These are phyloP conservation scores for Drosophila aff. DNA, from an alignment of 1,140 invertebrate genomes.

Conservation along the genomic window DNA sequence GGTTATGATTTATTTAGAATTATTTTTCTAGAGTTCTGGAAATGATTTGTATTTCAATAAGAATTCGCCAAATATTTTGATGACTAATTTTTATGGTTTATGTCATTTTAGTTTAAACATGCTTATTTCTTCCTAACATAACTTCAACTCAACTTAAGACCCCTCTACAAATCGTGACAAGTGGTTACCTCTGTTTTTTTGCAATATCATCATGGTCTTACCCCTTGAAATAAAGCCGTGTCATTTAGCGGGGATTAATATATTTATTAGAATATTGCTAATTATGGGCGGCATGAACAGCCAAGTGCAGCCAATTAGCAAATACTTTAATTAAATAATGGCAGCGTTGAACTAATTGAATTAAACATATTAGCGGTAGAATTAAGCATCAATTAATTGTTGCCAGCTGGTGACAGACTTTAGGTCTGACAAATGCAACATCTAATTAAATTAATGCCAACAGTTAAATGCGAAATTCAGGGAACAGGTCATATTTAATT, in stretches of 20 bases:
- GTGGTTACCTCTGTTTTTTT: neutral
- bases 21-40: neutral
- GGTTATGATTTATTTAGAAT: neutral
- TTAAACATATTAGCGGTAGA: neutral
- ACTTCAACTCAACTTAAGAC: neutral
- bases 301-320: neutral
- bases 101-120: neutral
- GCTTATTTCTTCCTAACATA: neutral
- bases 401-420: neutral
- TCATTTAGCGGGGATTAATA: constrained; percentile 2
- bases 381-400: constrained; percentile 12
- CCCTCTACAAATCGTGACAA: constrained; percentile 1
- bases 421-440: neutral
- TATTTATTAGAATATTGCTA: constrained; percentile 8
- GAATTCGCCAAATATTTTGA: neutral
- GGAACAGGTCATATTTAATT: constrained; percentile 3
- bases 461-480: constrained; percentile 5
- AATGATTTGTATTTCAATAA: neutral
- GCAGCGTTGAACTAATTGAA: constrained; percentile 16
- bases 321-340: constrained; percentile 20
- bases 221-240: constrained; percentile 3
- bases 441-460: constrained; percentile 7
- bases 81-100: too few relatives aligned
- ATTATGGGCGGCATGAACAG: constrained; percentile 5
- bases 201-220: neutral